Evolutionary conservation across 2,797 vertebrate genomes (phyloP).

Genomic region (Sebastes umbrosus): DNA sequence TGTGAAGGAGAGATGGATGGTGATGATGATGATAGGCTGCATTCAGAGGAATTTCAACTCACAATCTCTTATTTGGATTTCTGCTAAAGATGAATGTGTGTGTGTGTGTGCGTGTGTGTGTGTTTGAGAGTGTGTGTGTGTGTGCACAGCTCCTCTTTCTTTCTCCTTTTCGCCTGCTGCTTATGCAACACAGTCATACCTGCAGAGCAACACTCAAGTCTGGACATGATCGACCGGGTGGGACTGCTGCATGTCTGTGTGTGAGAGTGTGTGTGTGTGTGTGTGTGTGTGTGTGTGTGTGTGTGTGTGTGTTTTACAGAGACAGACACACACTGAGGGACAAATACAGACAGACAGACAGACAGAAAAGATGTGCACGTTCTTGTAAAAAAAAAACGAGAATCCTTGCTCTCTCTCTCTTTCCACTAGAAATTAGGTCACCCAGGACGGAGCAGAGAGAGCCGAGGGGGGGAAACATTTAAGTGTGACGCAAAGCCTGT

Average conservation of each 20-base stretch:
- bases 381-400: conserved; percentile 13
- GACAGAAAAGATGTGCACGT: background rate
- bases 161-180: conserved; percentile 29
- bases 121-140: background rate
- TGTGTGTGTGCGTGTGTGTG: background rate
- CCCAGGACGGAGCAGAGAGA: conserved; percentile 48
- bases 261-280: background rate
- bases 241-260: conserved; percentile 19
- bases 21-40: background rate
- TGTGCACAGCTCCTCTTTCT: background rate
- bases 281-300: conserved; percentile 6
- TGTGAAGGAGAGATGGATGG: background rate
- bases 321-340: background rate
- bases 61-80: background rate
- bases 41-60: background rate
- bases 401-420: background rate
- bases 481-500: conserved; percentile 49
- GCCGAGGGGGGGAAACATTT: conserved; percentile 51
- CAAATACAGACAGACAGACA: background rate
- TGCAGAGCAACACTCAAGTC: conserved; percentile 74
- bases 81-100: background rate
- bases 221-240: conserved; percentile 65
- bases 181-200: conserved; percentile 77
- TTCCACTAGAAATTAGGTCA: conserved; percentile 76
- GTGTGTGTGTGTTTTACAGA: background rate